Conservation (phyloP, 1,140 invertebrate species). For the Drosophila serrata region DNA sequence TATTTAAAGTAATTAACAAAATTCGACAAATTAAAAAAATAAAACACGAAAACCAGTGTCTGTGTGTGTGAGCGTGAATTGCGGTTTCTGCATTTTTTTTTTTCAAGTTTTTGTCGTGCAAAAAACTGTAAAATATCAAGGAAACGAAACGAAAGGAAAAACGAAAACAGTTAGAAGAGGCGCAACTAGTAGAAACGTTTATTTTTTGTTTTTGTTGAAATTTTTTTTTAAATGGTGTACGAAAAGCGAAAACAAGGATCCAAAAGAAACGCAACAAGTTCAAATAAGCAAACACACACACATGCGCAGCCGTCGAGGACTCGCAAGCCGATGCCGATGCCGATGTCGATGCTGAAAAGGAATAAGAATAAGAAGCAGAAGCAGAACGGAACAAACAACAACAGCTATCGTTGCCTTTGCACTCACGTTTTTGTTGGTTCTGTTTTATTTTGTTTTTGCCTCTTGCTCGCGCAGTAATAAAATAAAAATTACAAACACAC, state of each 20-base stretch:
- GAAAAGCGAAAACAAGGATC: conserved; percentile 1
- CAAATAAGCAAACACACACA: conserved; percentile 31
- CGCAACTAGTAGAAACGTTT: not conserved
- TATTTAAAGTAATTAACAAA: conserved; percentile 24
- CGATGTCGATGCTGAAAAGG: conserved; percentile 10
- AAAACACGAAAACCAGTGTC: not conserved
- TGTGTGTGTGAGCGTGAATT: conserved; percentile 12
- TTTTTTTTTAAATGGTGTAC: conserved; percentile 11
- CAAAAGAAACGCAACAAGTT: conserved; percentile 6
- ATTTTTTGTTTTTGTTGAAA: not conserved
- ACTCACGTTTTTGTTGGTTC: conserved; percentile 12
- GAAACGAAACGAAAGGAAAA: too few species aligned
- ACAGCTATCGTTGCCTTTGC: conserved; percentile 20
- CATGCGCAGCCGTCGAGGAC: conserved; percentile 19
- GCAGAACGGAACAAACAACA: conserved; percentile 22
- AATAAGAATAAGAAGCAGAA: conserved; percentile 21
- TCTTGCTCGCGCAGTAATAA: conserved; percentile 70
- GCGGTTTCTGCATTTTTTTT: not conserved
- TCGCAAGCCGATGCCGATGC: not conserved
- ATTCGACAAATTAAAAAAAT: not conserved
- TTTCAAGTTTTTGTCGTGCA: conserved; percentile 10
- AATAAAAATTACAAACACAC: conserved; percentile 58
- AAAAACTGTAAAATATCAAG: conserved; percentile 4
- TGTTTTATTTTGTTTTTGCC: conserved; percentile 30
- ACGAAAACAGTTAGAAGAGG: not conserved